Evolutionary conservation across 2,113 vertebrate species (phyloP).

Genomic region (Geococcyx californianus): DNA sequence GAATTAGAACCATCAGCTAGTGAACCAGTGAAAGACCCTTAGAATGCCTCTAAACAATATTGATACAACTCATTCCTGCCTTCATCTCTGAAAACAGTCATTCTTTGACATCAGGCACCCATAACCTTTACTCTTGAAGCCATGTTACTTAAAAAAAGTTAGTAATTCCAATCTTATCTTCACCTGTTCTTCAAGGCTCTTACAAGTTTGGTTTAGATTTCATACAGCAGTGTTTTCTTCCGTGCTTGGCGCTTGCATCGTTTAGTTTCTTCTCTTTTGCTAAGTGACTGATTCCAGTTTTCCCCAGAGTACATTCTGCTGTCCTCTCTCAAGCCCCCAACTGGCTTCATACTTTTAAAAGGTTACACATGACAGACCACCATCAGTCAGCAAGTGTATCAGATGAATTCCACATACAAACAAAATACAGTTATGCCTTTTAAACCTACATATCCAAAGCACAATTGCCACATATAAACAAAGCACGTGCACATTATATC

Average conservation of each 20-base stretch:
- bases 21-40: neutral
- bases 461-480: neutral
- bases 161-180: neutral
- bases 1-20: neutral
- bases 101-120: neutral
- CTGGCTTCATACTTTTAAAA: neutral
- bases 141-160: neutral
- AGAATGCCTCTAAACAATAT: rapidly evolving
- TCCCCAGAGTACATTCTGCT: neutral
- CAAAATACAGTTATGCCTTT: neutral
- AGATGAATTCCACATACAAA: neutral
- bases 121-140: neutral
- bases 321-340: neutral
- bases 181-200: neutral
- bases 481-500: neutral
- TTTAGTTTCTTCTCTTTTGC: neutral
- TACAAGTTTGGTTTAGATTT: neutral
- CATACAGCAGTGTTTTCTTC: neutral
- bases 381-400: neutral
- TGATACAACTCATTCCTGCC: neutral
- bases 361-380: neutral
- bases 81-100: neutral
- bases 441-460: neutral
- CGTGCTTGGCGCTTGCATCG: neutral
- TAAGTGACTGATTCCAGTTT: neutral